These are phyloP conservation scores for Mormyrus hasselquistii DNA, from an alignment of 2,797 vertebrate species.

Conservation along the genomic window DNA sequence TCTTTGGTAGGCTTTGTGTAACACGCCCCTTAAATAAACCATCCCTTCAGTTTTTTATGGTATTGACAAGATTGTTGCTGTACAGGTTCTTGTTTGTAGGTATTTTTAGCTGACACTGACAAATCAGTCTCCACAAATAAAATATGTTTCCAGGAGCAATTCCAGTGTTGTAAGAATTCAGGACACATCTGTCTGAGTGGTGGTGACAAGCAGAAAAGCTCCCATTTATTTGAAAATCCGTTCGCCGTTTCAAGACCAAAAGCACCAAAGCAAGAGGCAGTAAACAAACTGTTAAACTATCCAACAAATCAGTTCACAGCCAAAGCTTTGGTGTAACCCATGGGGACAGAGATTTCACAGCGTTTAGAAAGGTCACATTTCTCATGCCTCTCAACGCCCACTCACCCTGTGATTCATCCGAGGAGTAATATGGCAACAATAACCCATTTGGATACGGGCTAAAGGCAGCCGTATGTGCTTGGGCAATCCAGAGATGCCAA, in stretches of 20 bases:
- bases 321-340: background rate
- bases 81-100: background rate
- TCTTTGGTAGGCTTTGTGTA: background rate
- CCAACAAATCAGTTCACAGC: background rate
- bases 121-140: background rate
- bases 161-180: background rate
- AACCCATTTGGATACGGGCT: background rate
- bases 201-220: background rate
- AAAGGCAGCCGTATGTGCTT: background rate
- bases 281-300: background rate
- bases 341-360: background rate
- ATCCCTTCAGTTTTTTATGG: background rate
- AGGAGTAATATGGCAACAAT: background rate
- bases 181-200: background rate
- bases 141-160: background rate
- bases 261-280: background rate
- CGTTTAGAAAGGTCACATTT: background rate
- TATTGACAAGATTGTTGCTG: background rate
- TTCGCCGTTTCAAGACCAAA: background rate
- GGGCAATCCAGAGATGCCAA: background rate
- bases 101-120: background rate
- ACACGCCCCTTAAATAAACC: background rate
- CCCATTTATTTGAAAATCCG: background rate
- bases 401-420: background rate
- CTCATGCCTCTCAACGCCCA: background rate